A percentile compares a stretch with the other conserved stretches of the same genome.
Conservation (phyloP, 1,140 invertebrate species). For the Lucilia cuprina region DNA sequence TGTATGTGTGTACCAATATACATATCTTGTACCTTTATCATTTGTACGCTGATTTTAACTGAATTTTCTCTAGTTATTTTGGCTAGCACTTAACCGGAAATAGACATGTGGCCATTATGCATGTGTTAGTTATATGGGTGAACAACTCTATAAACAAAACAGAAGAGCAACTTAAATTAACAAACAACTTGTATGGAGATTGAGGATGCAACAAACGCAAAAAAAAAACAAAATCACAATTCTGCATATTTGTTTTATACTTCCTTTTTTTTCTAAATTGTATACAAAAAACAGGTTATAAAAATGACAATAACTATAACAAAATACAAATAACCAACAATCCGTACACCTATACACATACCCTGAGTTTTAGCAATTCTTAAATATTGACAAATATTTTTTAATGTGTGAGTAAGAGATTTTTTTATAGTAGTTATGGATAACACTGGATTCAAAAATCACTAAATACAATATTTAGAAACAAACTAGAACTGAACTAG, state of each 20-base stretch:
- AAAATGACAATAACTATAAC: conserved; percentile 1
- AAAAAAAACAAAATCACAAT: background rate
- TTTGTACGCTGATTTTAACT: conserved; percentile 30
- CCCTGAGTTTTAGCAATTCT: background rate
- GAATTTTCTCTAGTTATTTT: conserved; percentile 26
- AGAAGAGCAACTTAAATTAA: background rate
- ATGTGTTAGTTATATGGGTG: conserved; percentile 13
- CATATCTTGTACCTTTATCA: conserved; percentile 15
- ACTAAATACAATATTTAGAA: too few relatives aligned
- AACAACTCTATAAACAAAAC: conserved; percentile 13
- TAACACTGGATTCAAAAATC: too few relatives aligned
- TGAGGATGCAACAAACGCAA: background rate
- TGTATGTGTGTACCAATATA: background rate
- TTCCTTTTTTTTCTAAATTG: background rate
- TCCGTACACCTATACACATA: background rate
- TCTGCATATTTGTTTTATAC: background rate
- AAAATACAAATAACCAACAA: background rate
- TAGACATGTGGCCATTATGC: conserved; percentile 35
- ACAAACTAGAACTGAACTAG: too few relatives aligned
- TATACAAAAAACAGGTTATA: background rate
- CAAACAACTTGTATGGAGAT: background rate
- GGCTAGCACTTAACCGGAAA: conserved; percentile 33
- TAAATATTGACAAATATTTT: background rate
- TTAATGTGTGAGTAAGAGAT: background rate
- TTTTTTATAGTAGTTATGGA: too few relatives aligned